phyloP scores from a whole-genome alignment of 2,888 invertebrate genomes.

The Papilio elwesi region DNA sequence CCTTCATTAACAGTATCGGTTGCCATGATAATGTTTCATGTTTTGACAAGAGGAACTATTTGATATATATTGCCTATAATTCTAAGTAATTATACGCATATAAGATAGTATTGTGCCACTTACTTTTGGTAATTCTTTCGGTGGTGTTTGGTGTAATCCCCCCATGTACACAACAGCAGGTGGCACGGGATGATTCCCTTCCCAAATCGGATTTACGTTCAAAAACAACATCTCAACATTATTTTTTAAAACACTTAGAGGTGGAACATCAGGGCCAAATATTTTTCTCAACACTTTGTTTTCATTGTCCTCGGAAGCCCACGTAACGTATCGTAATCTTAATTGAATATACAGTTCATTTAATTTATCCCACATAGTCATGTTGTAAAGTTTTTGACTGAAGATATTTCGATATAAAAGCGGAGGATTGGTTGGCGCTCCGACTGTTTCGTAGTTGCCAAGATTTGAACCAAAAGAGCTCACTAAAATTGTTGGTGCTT shows the following conservation, averaged over 20 bases:
- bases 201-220: constrained; percentile 56
- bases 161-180: constrained; percentile 56
- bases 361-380: constrained; percentile 4
- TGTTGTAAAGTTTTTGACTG: background rate
- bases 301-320: constrained; percentile 37
- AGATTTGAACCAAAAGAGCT: background rate
- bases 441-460: background rate
- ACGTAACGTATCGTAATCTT: background rate
- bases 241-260: constrained; percentile 45
- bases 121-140: constrained; percentile 51
- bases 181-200: constrained; percentile 53
- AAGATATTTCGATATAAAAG: background rate
- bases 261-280: constrained; percentile 47
- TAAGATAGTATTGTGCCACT: background rate
- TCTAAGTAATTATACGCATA: too few relatives aligned
- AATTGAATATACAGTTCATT: constrained; percentile 16
- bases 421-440: background rate
- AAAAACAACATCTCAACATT: constrained; percentile 58
- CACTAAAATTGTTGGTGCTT: background rate
- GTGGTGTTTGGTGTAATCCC: constrained; percentile 52
- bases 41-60: too few relatives aligned
- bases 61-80: too few relatives aligned
- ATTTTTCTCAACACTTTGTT: constrained; percentile 43
- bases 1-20: too few relatives aligned
- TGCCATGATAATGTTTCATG: too few relatives aligned